These are phyloP conservation scores for Timema cristinae DNA, from an alignment of 2,888 invertebrate genomes.

Conservation along the genomic window DNA sequence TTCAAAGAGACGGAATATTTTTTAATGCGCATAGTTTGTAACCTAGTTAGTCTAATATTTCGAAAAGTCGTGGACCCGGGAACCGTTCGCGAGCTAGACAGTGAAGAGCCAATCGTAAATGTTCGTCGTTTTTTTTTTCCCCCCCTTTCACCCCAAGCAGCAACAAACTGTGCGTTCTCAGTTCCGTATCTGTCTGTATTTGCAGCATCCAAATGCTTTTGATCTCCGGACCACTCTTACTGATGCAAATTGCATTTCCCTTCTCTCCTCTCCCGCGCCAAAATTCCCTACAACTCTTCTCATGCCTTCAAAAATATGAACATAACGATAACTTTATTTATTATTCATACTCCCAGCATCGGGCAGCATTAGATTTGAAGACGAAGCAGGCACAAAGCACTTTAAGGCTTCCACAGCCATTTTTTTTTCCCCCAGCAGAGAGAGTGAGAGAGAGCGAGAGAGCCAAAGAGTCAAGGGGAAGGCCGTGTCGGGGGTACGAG, in stretches of 20 bases:
- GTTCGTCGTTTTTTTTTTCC: too few relatives aligned
- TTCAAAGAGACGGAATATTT: too few relatives aligned
- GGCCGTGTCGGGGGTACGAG: too few relatives aligned
- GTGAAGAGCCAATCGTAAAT: too few relatives aligned
- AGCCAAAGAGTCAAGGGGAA: not conserved
- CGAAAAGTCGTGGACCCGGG: too few relatives aligned
- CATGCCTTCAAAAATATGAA: constrained; percentile 50
- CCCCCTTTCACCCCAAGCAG: too few relatives aligned
- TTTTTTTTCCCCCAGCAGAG: not conserved
- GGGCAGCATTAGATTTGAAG: constrained; percentile 31
- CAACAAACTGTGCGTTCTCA: not conserved
- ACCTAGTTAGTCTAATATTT: too few relatives aligned
- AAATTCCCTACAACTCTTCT: constrained; percentile 14
- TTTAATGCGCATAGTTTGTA: too few relatives aligned
- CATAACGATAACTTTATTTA: constrained; percentile 60
- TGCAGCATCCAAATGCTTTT: constrained; percentile 36
- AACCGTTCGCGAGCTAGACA: too few relatives aligned
- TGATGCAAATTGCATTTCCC: constrained; percentile 52
- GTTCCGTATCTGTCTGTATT: constrained; percentile 1
- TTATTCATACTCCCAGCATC: constrained; percentile 50
- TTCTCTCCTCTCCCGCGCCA: constrained; percentile 44
- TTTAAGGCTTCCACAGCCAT: constrained; percentile 25
- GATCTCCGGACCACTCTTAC: constrained; percentile 51
- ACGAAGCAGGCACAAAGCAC: constrained; percentile 29
- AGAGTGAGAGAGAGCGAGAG: not conserved